phyloP scores from a whole-genome alignment of 2,113 vertebrate genomes.

The Nasalis larvatus region DNA sequence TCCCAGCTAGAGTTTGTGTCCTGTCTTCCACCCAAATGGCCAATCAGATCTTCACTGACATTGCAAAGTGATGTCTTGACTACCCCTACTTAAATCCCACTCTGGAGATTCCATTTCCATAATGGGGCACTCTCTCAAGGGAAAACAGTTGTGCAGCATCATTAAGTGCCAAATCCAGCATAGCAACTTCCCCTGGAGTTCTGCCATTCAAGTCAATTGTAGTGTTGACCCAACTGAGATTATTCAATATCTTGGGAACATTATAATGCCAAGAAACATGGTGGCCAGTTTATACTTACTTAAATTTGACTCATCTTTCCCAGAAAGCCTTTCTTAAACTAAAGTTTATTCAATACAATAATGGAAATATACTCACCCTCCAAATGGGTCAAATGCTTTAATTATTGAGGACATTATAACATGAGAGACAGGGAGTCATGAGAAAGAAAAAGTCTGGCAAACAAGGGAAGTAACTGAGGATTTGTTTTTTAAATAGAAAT shows the following conservation, averaged over 20 bases:
- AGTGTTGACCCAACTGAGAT: background rate
- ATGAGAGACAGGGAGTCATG: background rate
- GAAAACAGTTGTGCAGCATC: background rate
- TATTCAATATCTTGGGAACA: background rate
- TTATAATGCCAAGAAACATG: background rate
- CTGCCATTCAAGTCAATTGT: background rate
- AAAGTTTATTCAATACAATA: background rate
- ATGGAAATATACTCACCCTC: conserved; percentile 5
- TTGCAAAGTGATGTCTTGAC: background rate
- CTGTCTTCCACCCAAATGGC: background rate
- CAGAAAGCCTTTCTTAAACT: conserved; percentile 20
- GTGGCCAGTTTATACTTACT: background rate
- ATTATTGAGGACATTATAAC: background rate
- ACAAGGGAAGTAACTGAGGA: background rate
- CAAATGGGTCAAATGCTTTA: conserved; percentile 1
- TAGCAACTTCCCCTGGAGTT: background rate
- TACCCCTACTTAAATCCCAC: background rate
- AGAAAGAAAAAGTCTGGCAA: background rate
- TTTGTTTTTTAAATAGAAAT: conserved; percentile 3
- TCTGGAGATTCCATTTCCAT: background rate
- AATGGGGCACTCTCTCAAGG: background rate
- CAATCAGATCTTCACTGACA: background rate
- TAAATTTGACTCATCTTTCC: conserved; percentile 17
- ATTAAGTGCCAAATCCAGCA: background rate
- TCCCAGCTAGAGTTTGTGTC: background rate